These are phyloP conservation scores for Chymomyza procnemis DNA, from an alignment of 2,888 invertebrate genomes.

Conservation along the genomic window DNA sequence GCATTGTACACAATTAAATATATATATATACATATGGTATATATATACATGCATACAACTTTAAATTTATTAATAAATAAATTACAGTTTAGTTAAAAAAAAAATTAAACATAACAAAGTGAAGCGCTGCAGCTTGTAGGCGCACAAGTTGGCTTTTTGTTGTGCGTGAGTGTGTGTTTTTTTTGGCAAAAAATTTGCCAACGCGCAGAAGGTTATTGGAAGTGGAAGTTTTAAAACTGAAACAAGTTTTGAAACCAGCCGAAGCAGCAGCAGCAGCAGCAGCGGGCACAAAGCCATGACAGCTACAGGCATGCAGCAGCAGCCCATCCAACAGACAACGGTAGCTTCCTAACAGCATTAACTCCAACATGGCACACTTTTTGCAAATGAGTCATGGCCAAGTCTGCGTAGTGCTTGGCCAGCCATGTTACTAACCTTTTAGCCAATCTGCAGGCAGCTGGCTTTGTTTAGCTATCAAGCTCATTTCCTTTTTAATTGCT, in stretches of 20 bases:
- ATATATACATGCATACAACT: neutral
- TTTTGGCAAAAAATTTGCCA: too few species aligned
- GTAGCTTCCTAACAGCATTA: too few species aligned
- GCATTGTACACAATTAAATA: neutral
- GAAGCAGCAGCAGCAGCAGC: neutral
- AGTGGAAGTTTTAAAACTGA: neutral
- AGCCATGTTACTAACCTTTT: too few species aligned
- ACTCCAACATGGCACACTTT: too few species aligned
- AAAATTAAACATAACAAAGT: neutral
- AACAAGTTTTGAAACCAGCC: neutral
- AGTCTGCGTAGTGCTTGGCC: too few species aligned
- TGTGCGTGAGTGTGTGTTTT: neutral
- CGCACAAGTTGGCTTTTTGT: neutral
- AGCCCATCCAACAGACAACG: neutral
- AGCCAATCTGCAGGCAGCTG: too few species aligned
- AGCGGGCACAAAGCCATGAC: neutral
- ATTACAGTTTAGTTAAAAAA: neutral
- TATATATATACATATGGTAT: neutral
- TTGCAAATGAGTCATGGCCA: too few species aligned
- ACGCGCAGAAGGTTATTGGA: neutral
- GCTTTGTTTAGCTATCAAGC: too few species aligned
- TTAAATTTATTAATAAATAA: neutral
- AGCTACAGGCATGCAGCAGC: neutral
- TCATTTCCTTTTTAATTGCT: too few species aligned
- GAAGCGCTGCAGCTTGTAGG: too few species aligned